Base-by-base conservation (phyloP, 2,113 vertebrate species). In the Mirounga angustirostris region DNA sequence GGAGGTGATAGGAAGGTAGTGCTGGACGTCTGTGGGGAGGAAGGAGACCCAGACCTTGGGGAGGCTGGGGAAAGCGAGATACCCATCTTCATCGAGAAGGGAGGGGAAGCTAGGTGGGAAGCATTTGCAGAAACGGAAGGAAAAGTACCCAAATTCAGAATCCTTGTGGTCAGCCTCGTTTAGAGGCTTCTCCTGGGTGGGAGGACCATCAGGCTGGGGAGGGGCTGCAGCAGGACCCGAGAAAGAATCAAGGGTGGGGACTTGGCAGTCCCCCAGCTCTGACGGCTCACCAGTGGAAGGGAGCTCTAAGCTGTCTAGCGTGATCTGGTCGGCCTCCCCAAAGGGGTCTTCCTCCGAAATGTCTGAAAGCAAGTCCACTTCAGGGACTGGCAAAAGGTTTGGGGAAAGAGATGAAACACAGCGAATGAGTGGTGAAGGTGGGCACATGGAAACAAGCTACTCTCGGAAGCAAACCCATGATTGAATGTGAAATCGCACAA, bases 291-390 rank as follows among this genome's bases (percentile, higher is more conserved):
- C 95, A 21, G 88, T 36, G 81, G 94, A 97, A 96, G 81, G 91
- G 97, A 76, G 90, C 78, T 98, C 98, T 52, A 97, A 96, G 94
- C 94, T 97, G 56, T 98, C 98, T 30, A 98, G 95, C 40, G 97
- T 97, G 85, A 97, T 59, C 87, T 97, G 76, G 61, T 99, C 96
- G 16, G 98, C 97, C 97, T 99, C 99, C 92, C 95, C 98, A 98
- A 98, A 97, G 36, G 98, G 93, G 92, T 99, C 99, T 65, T 99
- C 99, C 98, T 99, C 99, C 0, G 99, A 99, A 99, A 99, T 99
- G 98, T 99, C 99, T 59, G 99, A 99, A 86, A 99, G 98, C 80
- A 99, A 96, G 96, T 99, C 99, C 8, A 99, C 93, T 98, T 99
- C 99, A 0, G 99, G 99, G 98, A 99, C 99, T 54, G 99, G 98